Percentiles rank a stretch among this genome's conserved stretches.
phyloP scores from a whole-genome alignment of 2,113 vertebrate genomes.

The Abramis brama region DNA sequence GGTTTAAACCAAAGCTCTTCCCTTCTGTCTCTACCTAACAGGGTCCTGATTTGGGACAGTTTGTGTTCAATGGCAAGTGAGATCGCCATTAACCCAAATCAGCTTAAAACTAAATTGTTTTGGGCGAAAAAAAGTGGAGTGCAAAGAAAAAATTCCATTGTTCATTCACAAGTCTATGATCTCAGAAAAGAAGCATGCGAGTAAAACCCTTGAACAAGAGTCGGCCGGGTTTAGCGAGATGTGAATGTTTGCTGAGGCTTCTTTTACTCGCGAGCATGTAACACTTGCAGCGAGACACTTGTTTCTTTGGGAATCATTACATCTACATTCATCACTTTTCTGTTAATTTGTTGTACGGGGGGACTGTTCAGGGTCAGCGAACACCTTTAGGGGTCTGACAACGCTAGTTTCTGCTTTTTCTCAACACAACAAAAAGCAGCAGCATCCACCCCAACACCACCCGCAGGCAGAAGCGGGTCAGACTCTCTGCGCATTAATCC shows the following conservation, averaged over 20 bases:
- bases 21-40: constrained; percentile 43
- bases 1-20: constrained; percentile 35
- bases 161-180: constrained; percentile 14
- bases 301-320: constrained; percentile 51
- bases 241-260: not conserved
- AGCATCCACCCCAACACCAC: constrained; percentile 22
- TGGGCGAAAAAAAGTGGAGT: not conserved
- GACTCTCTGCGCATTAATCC: not conserved
- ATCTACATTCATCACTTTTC: constrained; percentile 69
- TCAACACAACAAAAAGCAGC: constrained; percentile 64
- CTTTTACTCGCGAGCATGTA: not conserved
- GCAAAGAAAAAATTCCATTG: not conserved
- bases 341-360: constrained; percentile 66
- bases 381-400: constrained; percentile 74
- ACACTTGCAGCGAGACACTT: constrained; percentile 10
- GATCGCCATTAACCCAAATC: constrained; percentile 41
- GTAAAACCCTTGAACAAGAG: no score
- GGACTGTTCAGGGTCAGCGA: constrained; percentile 71
- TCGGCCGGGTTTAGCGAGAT: constrained; percentile 1
- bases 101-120: constrained; percentile 43
- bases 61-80: constrained; percentile 23
- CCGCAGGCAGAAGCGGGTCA: constrained; percentile 6
- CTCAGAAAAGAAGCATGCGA: not conserved
- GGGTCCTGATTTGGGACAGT: constrained; percentile 9
- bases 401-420: constrained; percentile 67